Base-by-base conservation (phyloP, 2,888 invertebrate species). In the Exephanes ischioxanthus region DNA sequence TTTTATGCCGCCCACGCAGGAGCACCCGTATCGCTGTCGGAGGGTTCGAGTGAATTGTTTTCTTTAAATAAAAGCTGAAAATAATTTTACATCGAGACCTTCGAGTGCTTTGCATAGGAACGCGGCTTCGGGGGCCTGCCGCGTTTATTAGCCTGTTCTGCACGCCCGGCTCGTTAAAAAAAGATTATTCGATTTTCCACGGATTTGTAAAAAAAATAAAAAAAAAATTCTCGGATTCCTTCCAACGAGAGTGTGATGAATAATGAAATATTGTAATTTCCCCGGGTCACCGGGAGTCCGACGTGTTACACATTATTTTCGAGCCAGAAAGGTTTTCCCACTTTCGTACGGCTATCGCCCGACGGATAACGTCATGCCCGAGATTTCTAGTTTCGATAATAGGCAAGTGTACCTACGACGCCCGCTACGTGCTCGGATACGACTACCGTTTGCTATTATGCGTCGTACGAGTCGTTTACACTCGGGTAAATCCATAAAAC, bases 311-410 rank as follows among this genome's bases (percentile, higher is more conserved):
- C 51, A 33, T 68, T 55, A 16, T 26, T 55, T 61, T 53, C 30
- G 26, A 22, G 58, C 22, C 26, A 14, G 11, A 58, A 11, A 19
- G 26, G 5, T 22, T 58, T 26, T 58, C 26, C 58, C 22, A 45
- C n/a, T n/a, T 30, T 30, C 30, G 14, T 41, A 16, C 58, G n/a
- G 45, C 22, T 48, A 41, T 48, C 70, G 41, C 11, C 45, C 45
- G 55, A 51, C 51, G 55, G 30, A 80, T 83, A 68, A 75, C 71
- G 77, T 84, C 71, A 72, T 67, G 66, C 37, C 67, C 26, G 51
- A 84, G 84, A 84, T 84, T 77, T 80, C 71, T 58, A 76, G 76
- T 84, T 68, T 67, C 66, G 84, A 81, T 81, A 78, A 78, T 67
- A 76, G 30, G 76, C 76, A 67, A 80, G 80, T 73, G 73, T 84